These are phyloP conservation scores for Tortrix viridana DNA, from an alignment of 2,888 invertebrate genomes.

Conservation along the genomic window DNA sequence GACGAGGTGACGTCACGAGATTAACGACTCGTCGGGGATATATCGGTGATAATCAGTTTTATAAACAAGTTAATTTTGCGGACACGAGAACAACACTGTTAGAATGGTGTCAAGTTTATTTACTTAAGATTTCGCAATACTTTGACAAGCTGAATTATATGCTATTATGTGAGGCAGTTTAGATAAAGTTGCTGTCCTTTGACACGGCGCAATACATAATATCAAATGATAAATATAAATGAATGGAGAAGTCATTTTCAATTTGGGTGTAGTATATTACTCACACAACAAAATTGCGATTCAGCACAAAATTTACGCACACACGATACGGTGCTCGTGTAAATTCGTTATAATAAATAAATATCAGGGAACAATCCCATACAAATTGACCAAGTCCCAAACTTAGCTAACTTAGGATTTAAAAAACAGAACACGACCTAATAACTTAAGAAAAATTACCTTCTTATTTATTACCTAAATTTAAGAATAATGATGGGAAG, in stretches of 20 bases:
- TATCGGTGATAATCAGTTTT: slow-evolving; percentile 36
- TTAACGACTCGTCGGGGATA: slow-evolving; percentile 16
- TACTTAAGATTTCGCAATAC: slow-evolving; percentile 23
- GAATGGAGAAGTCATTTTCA: neutral
- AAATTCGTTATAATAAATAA: too few relatives aligned
- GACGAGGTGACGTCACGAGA: slow-evolving; percentile 30
- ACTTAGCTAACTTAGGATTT: too few relatives aligned
- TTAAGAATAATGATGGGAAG: too few relatives aligned
- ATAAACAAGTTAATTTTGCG: slow-evolving; percentile 30
- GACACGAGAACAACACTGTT: slow-evolving; percentile 31
- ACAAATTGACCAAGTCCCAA: too few relatives aligned
- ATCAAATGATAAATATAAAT: neutral
- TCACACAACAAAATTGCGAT: too few relatives aligned
- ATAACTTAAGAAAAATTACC: too few relatives aligned
- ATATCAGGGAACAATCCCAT: too few relatives aligned
- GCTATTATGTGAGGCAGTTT: slow-evolving; percentile 11
- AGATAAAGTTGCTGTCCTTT: slow-evolving; percentile 28
- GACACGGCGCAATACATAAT: neutral
- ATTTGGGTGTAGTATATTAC: too few relatives aligned
- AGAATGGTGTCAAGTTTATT: slow-evolving; percentile 30
- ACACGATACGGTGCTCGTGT: too few relatives aligned
- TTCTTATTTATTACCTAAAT: too few relatives aligned
- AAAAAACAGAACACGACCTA: too few relatives aligned
- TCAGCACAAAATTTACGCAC: too few relatives aligned
- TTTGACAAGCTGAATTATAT: slow-evolving; percentile 27